Conservation (phyloP, 92 coral and sea anemone species). For the Phenganax stokvisi region DNA sequence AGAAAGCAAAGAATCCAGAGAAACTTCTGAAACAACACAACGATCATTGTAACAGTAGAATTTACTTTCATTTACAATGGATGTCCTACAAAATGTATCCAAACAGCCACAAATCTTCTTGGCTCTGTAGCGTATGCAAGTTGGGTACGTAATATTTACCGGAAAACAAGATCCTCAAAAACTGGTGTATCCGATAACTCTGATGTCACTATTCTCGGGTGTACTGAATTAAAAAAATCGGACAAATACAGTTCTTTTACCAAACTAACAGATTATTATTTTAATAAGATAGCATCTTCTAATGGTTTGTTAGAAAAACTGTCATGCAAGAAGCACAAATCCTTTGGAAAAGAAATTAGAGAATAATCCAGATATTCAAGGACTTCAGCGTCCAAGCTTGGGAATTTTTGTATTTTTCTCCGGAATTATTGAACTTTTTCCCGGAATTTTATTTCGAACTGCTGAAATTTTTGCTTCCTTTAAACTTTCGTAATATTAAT, state of each 20-base stretch:
- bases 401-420: not conserved
- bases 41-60: not conserved
- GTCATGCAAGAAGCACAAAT: conserved; percentile 54
- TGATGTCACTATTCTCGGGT: not conserved
- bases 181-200: not conserved
- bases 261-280: not conserved
- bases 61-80: not conserved
- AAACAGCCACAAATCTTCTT: not conserved
- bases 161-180: not conserved
- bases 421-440: too few relatives aligned
- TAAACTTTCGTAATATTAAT: too few relatives aligned
- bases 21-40: not conserved
- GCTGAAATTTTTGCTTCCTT: too few relatives aligned
- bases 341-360: conserved; percentile 19
- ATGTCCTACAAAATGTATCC: not conserved
- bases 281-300: conserved; percentile 34
- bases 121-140: not conserved
- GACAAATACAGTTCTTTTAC: not conserved
- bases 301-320: conserved; percentile 54
- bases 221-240: not conserved
- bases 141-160: not conserved
- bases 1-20: not conserved
- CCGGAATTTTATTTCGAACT: too few relatives aligned
- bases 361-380: conserved; percentile 31
- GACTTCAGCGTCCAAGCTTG: conserved; percentile 61